phyloP scores from a whole-genome alignment of 2,888 invertebrate species.

The Argyresthia albistria region DNA sequence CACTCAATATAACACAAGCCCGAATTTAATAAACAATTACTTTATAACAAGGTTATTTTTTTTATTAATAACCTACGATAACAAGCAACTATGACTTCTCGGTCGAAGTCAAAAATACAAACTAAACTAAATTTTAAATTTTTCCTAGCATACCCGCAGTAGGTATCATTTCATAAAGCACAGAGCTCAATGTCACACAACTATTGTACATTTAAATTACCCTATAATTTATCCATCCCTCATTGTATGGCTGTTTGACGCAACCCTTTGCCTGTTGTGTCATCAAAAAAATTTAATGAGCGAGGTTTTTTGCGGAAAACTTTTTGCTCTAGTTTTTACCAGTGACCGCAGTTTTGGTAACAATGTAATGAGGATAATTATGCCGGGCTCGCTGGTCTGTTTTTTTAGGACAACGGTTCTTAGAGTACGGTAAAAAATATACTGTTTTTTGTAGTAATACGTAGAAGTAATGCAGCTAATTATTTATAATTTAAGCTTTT shows the following conservation, averaged over 20 bases:
- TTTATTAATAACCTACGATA: neutral
- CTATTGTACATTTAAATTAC: slow-evolving; percentile 54
- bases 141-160: slow-evolving; percentile 22
- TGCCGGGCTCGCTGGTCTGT: neutral
- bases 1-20: neutral
- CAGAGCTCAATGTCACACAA: slow-evolving; percentile 41
- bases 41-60: neutral
- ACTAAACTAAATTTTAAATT: slow-evolving; percentile 40
- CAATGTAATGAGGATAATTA: slow-evolving; percentile 41
- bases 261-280: slow-evolving; percentile 37
- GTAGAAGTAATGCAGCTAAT: no score
- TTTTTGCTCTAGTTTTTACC: slow-evolving; percentile 63
- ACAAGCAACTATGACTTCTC: slow-evolving; percentile 30
- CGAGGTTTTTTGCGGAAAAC: slow-evolving; percentile 29
- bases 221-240: slow-evolving; percentile 48
- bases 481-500: no score
- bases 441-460: no score
- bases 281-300: slow-evolving; percentile 22
- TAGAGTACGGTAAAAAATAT: no score
- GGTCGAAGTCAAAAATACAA: slow-evolving; percentile 38
- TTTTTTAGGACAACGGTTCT: no score
- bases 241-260: slow-evolving; percentile 22
- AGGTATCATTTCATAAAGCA: slow-evolving; percentile 49
- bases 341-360: slow-evolving; percentile 52
- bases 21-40: neutral